phyloP scores from a whole-genome alignment of 2,888 invertebrate species.

The Drosophila parthenogenetica region DNA sequence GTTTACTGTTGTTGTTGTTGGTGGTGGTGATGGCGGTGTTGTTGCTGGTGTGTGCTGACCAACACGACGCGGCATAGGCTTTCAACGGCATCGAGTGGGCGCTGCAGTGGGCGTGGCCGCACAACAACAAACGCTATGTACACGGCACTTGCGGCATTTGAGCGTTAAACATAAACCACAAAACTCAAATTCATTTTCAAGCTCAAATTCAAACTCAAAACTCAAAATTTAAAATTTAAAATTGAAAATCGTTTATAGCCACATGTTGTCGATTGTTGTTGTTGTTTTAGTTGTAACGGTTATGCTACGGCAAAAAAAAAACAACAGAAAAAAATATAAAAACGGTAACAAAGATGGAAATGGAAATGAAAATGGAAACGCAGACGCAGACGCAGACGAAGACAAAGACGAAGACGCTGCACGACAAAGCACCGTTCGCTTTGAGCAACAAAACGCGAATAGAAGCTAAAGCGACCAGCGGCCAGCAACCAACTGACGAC shows the following conservation, averaged over 20 bases:
- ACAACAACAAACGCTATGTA: conserved; percentile 32
- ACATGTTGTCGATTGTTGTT: conserved; percentile 49
- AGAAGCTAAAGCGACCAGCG: conserved; percentile 67
- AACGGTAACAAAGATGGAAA: conserved; percentile 31
- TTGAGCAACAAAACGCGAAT: conserved; percentile 84
- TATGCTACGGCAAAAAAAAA: conserved; percentile 35
- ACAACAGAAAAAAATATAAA: conserved; percentile 41
- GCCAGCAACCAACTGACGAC: conserved; percentile 40
- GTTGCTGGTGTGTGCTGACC: conserved; percentile 43
- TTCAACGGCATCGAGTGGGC: conserved; percentile 49
- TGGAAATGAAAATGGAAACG: conserved; percentile 25
- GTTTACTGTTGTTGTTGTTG: conserved; percentile 43
- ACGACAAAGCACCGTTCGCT: conserved; percentile 83
- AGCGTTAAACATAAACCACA: conserved; percentile 42
- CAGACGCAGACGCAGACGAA: background rate
- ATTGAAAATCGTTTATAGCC: conserved; percentile 58
- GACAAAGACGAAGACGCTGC: conserved; percentile 19
- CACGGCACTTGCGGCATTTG: conserved; percentile 52
- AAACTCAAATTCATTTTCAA: conserved; percentile 2
- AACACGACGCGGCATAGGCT: conserved; percentile 46
- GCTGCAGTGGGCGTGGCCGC: conserved; percentile 52
- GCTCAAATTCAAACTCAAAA: conserved; percentile 20
- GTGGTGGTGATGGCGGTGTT: conserved; percentile 25
- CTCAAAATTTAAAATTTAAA: conserved; percentile 48
- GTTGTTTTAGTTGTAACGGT: conserved; percentile 61